Evolutionary conservation across 2,797 vertebrate genomes (phyloP), one percentile per base, ranked within the genome.

Genomic region (Borostomias antarcticus): DNA sequence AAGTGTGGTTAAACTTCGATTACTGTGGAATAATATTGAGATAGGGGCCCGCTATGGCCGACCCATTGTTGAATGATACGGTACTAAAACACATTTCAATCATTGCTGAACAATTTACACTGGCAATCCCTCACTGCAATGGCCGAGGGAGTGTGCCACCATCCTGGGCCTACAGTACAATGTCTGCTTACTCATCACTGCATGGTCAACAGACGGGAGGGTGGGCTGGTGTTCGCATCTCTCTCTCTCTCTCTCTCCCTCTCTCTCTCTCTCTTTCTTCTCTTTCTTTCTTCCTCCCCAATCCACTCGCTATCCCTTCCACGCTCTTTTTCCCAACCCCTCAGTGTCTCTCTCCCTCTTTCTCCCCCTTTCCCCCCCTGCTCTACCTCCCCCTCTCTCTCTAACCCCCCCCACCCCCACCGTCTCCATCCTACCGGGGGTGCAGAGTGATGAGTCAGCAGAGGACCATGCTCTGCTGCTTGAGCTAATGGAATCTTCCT

Each of bases 361-460:
- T 26, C 43, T 25, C 5, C 2, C 15, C 67, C 67, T 69, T 19
- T 13, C 17, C 72, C 73, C 72, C 53, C 43, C 3, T 1, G 13
- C 53, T 58, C 71, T 58, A 58, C 62, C 79, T 76, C 68, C 43
- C 40, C 47, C 8, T 2, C 61, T 69, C 62, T 17, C 70, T 71
- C 71, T 79, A n/a, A n/a, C n/a, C n/a, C n/a, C n/a, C n/a, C n/a
- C n/a, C n/a, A n/a, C n/a, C n/a, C n/a, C n/a, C n/a, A n/a, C n/a
- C n/a, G n/a, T n/a, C n/a, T n/a, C n/a, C n/a, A n/a, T n/a, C n/a
- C n/a, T n/a, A 85, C 82, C 63, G 76, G 74, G 70, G 61, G 80
- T 68, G 81, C 82, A 84, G 86, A 85, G 81, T 87, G 88, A 86
- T 89, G 88, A 90, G 88, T 76, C 83, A 91, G 86, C 88, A 87